These are phyloP conservation scores for Pseudoips prasinana DNA, from an alignment of 2,888 invertebrate genomes.

Conservation along the genomic window DNA sequence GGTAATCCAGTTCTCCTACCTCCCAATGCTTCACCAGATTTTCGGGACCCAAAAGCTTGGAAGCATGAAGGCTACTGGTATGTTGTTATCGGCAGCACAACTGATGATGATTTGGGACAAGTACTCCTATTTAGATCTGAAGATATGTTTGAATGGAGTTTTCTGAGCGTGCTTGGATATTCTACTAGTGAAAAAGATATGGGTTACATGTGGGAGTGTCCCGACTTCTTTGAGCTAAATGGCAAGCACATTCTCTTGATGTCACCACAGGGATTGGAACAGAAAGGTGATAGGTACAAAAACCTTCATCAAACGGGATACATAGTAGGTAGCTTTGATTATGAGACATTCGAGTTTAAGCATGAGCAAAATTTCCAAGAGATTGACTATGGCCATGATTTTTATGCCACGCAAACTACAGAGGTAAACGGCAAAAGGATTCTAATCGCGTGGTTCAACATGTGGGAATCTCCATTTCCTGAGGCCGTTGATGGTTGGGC, in stretches of 20 bases:
- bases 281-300: conserved; percentile 66
- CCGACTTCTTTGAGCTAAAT: conserved; percentile 72
- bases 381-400: conserved; percentile 72
- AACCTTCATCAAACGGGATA: conserved; percentile 66
- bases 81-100: conserved; percentile 66
- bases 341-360: conserved; percentile 61
- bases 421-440: conserved; percentile 60
- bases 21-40: conserved; percentile 65
- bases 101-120: conserved; percentile 53
- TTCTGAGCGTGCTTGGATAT: conserved; percentile 57
- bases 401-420: conserved; percentile 70
- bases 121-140: conserved; percentile 66
- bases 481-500: conserved; percentile 69
- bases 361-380: conserved; percentile 64
- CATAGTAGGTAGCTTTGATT: conserved; percentile 68
- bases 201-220: conserved; percentile 80
- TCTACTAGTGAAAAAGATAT: conserved; percentile 48
- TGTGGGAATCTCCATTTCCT: conserved; percentile 63
- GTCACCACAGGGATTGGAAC: conserved; percentile 68
- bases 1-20: conserved; percentile 64
- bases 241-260: conserved; percentile 67
- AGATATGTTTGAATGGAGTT: conserved; percentile 65
- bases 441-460: conserved; percentile 65
- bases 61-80: conserved; percentile 65
- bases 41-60: conserved; percentile 78